These are phyloP conservation scores for Mus caroli DNA, from an alignment of 2,797 vertebrate genomes.

Conservation along the genomic window DNA sequence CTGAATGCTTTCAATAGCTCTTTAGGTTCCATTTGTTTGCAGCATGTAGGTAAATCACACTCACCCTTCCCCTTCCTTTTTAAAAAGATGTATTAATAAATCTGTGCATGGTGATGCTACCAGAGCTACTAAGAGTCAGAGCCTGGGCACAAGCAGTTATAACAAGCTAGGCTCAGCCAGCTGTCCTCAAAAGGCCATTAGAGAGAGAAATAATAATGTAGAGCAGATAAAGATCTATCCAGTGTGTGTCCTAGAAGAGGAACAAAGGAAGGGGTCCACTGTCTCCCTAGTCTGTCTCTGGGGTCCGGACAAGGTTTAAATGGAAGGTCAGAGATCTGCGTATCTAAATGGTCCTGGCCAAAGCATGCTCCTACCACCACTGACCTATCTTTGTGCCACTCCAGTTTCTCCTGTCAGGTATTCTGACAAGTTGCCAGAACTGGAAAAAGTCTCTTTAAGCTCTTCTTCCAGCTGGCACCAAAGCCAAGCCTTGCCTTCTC, in stretches of 20 bases:
- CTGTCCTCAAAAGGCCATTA: neutral
- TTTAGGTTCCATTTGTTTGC: neutral
- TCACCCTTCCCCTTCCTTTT: neutral
- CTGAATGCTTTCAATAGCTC: neutral
- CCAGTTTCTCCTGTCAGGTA: neutral
- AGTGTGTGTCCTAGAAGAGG: neutral
- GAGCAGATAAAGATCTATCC: neutral
- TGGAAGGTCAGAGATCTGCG: neutral
- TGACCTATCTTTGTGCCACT: neutral
- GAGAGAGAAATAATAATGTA: neutral
- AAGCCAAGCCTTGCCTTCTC: neutral
- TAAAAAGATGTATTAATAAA: neutral
- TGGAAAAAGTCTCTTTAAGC: neutral
- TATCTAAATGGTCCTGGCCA: neutral
- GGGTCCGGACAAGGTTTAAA: neutral
- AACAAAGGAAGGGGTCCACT: too few relatives aligned
- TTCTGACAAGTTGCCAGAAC: neutral
- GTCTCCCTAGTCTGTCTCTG: neutral
- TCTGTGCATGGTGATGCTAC: neutral
- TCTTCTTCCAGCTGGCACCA: neutral
- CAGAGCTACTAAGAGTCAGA: neutral
- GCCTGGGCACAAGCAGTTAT: neutral
- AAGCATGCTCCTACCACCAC: neutral
- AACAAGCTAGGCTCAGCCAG: neutral
- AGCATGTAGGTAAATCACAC: neutral